Percentiles rank a stretch among this genome's conserved stretches.
phyloP scores from a whole-genome alignment of 2,113 vertebrate species.

The Eurypyga helias region DNA sequence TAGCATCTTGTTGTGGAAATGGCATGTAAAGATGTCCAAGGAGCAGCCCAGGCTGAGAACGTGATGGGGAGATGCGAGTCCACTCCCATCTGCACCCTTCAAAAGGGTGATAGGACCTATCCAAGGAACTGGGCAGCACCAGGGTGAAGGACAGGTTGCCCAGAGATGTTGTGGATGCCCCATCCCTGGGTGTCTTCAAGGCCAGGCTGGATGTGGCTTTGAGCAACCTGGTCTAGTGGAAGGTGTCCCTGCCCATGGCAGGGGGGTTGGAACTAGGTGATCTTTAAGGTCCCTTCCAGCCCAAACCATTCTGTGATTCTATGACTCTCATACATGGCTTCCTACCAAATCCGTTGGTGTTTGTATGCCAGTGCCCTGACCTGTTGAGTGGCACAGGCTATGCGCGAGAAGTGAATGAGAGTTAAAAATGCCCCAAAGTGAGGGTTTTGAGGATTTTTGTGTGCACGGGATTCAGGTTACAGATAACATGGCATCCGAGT shows the following conservation, averaged over 20 bases:
- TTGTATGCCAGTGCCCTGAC: background rate
- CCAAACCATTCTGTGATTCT: no score
- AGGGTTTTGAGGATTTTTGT: background rate
- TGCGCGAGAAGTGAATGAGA: fast-evolving
- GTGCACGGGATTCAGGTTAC: fast-evolving
- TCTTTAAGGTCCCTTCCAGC: no score
- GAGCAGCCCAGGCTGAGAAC: background rate
- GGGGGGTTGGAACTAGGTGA: no score
- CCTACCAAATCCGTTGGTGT: background rate
- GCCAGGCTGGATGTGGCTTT: no score
- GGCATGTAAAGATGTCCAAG: fast-evolving
- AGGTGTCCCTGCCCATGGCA: no score
- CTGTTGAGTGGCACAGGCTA: fast-evolving
- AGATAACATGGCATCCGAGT: background rate
- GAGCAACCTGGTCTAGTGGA: no score
- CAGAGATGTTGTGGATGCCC: no score
- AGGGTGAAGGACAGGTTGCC: background rate
- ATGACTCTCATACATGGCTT: background rate
- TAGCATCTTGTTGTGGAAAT: background rate
- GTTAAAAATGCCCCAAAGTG: background rate
- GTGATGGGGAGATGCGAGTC: background rate
- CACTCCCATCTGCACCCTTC: background rate
- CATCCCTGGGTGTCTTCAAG: no score
- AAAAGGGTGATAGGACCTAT: background rate
- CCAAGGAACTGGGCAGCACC: background rate